These are phyloP conservation scores for Sebastes diaconus DNA, from an alignment of 2,797 vertebrate species.

Conservation along the genomic window DNA sequence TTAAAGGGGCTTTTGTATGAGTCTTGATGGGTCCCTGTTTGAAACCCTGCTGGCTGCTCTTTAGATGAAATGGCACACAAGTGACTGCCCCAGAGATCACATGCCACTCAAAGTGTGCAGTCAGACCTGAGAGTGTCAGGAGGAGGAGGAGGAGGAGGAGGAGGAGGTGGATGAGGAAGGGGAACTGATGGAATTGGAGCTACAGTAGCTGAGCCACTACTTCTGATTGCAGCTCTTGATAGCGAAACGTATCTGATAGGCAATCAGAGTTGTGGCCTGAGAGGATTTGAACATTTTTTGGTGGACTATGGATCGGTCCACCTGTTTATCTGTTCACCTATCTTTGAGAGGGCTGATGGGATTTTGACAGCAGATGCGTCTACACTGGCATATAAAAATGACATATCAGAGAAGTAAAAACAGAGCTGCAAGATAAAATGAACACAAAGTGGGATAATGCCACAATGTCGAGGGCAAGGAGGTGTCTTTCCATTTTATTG, in stretches of 20 bases:
- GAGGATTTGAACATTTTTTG: slow-evolving; percentile 39
- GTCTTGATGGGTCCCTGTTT: background rate
- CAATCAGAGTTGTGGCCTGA: slow-evolving; percentile 53
- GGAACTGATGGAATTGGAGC: slow-evolving; percentile 48
- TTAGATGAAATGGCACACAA: slow-evolving; percentile 33
- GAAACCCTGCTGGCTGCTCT: slow-evolving; percentile 36
- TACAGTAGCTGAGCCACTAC: slow-evolving; percentile 32
- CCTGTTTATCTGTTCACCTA: slow-evolving; percentile 9
- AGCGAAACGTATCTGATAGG: slow-evolving; percentile 54
- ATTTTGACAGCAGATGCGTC: slow-evolving; percentile 13
- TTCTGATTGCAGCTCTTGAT: slow-evolving; percentile 61
- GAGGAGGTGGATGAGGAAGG: background rate
- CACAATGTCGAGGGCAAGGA: background rate
- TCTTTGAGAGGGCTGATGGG: slow-evolving; percentile 26
- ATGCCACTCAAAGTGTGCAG: slow-evolving; percentile 31
- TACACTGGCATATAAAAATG: background rate
- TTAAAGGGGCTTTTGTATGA: background rate
- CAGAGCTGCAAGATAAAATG: background rate
- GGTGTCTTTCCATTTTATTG: background rate
- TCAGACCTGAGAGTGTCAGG: slow-evolving; percentile 23
- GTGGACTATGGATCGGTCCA: slow-evolving; percentile 20
- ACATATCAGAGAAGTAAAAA: background rate
- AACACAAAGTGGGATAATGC: background rate
- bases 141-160: background rate
- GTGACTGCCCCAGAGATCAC: slow-evolving; percentile 39